Evolutionary conservation across 2,113 vertebrate species (phyloP).

Genomic region (Malurus elegans): DNA sequence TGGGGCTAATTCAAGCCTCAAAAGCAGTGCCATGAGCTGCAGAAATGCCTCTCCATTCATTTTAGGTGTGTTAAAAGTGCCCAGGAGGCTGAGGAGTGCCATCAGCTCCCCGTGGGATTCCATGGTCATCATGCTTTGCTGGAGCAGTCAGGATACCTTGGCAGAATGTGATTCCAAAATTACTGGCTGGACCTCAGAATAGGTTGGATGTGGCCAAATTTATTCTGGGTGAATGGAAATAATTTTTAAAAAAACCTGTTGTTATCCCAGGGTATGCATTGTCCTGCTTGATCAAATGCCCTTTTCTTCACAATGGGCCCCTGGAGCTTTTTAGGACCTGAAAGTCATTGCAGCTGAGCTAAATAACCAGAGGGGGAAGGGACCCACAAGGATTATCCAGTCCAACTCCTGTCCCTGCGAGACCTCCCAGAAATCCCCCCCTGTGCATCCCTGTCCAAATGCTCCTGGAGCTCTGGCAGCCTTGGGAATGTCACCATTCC

Average conservation of each 20-base stretch:
- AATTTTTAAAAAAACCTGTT: not conserved
- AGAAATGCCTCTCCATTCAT: not conserved
- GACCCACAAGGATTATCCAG: not conserved
- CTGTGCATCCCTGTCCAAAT: not conserved
- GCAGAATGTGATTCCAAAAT: not conserved
- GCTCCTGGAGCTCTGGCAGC: not conserved
- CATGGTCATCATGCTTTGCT: not conserved
- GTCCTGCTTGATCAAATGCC: not conserved
- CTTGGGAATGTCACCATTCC: accelerated
- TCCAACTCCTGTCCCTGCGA: not conserved
- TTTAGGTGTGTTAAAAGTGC: not conserved
- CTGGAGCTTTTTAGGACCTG: not conserved
- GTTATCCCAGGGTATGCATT: not conserved
- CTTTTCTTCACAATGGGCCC: not conserved
- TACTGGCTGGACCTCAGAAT: not conserved
- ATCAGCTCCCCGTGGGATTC: not conserved
- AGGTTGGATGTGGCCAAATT: not conserved
- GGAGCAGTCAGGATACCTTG: not conserved
- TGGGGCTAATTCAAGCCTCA: not conserved
- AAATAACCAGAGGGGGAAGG: not conserved
- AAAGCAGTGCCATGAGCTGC: not conserved
- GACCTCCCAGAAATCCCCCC: not conserved
- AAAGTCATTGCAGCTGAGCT: not conserved
- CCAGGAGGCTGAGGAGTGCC: not conserved
- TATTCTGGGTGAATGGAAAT: not conserved